Percentiles rank a stretch among this genome's conserved stretches.
These are phyloP conservation scores for Oreamnos americanus DNA, from an alignment of 2,113 vertebrate species.

Conservation along the genomic window DNA sequence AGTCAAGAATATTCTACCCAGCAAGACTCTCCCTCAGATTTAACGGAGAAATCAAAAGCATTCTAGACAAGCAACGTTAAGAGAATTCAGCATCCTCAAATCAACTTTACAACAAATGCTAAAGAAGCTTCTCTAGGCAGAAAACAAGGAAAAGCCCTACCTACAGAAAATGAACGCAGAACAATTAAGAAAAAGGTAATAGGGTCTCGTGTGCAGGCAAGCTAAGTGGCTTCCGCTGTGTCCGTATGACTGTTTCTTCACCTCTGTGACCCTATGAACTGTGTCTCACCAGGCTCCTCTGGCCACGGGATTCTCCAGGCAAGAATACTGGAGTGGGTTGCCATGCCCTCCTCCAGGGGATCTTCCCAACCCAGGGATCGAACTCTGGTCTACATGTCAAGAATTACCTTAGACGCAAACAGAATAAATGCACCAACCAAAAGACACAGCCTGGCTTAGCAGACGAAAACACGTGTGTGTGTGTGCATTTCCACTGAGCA, in stretches of 20 bases:
- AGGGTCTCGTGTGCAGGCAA: not conserved
- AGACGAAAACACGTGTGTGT: not conserved
- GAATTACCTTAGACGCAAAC: not conserved
- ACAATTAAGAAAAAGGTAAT: not conserved
- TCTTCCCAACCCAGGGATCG: not conserved
- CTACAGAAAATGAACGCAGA: not conserved
- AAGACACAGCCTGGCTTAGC: not conserved
- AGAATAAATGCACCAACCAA: not conserved
- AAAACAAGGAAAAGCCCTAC: not conserved
- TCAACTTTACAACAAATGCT: not conserved
- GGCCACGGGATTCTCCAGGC: not conserved
- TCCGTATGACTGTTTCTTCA: not conserved
- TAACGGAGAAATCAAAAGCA: not conserved
- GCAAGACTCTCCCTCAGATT: not conserved
- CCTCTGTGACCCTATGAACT: not conserved
- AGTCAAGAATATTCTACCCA: not conserved
- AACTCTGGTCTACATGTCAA: not conserved
- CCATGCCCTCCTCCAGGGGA: not conserved
- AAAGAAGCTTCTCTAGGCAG: not conserved
- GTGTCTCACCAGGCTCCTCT: not conserved
- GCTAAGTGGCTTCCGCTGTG: fast-evolving
- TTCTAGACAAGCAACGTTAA: not conserved
- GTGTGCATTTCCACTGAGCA: fast-evolving
- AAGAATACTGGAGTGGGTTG: not conserved
- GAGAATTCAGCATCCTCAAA: not conserved